Base-by-base conservation (phyloP, 1,140 invertebrate genomes). In the Rhagoletis zephyria region DNA sequence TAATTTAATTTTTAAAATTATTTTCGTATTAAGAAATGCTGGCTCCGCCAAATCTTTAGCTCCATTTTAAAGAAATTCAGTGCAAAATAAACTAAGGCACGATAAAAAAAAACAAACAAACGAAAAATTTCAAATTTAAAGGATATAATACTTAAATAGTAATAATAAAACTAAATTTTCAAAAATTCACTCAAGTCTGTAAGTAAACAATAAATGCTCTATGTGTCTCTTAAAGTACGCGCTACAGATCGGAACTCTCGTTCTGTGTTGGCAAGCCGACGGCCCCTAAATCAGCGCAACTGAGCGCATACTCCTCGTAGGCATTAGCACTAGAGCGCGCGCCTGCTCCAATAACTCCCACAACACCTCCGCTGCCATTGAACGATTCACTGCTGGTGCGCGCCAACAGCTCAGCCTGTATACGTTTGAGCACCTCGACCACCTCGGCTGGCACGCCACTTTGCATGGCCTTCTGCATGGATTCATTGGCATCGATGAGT, bases 401-500 rank as follows among this genome's bases (percentile, higher is more conserved):
- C 45, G 89, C 90, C 2, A 92, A 89, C 10, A 92, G 89, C 88
- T 92, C 91, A 60, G 90, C 88, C 85, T 92, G 91, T 59, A 92
- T 92, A 81, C 91, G 91, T 77, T 91, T 92, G 2, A 92, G 77
- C 14, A 92, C 91, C 65, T 92, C 91, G 5, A 92, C 90, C 14
- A 92, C 91, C 65, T 92, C 91, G 85, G 88, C 87, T 60, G 90
- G 88, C 4, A 92, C 91, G 9, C 91, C 91, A 86, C 90, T 92
- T n/a, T 91, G 90, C 6, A 91, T 89, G 1, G 92, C 91, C 89
- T 92, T 91, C 64, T 93, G 90, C 90, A 95, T 89, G 12, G 94
- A 94, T 81, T 94, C 92, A 85, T 94, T 91, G 4, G 94, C 94
- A 89, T 95, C 94, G 2, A 94, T 94, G 3, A 94, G 90, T 1